These are phyloP conservation scores for Nephrotoma appendiculata DNA, from an alignment of 2,888 invertebrate genomes.

Conservation along the genomic window DNA sequence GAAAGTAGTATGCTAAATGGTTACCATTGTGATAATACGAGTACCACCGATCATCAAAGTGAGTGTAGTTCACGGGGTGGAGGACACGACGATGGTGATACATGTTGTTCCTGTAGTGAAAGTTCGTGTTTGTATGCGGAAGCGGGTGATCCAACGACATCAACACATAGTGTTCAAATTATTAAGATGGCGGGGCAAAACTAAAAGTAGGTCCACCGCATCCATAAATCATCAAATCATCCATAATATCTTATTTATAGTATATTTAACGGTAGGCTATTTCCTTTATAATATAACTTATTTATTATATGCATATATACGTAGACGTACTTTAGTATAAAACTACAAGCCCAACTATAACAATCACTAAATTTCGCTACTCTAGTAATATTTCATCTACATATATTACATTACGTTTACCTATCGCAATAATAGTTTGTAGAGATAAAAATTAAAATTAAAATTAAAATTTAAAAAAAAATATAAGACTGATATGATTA, in stretches of 20 bases:
- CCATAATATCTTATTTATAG: too few species aligned
- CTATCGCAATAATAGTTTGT: background rate
- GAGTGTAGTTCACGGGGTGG: conserved; percentile 34
- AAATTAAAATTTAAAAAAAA: background rate
- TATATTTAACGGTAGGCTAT: background rate
- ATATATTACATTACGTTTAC: background rate
- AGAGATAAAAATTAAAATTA: background rate
- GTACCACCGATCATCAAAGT: conserved; percentile 23
- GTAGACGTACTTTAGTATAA: background rate
- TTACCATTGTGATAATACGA: conserved; percentile 30
- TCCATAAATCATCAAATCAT: background rate
- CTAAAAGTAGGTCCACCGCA: background rate
- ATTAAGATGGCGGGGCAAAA: background rate
- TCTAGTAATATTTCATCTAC: background rate
- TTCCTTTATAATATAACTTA: background rate
- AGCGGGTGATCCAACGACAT: conserved; percentile 31
- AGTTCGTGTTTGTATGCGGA: conserved; percentile 47
- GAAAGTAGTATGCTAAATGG: conserved; percentile 9
- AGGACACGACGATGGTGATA: conserved; percentile 35
- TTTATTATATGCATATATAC: background rate
- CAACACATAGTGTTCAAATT: conserved; percentile 8
- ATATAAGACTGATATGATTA: background rate
- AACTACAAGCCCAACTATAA: background rate
- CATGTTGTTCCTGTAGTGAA: conserved; percentile 47
- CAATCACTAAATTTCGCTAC: background rate